Evolutionary conservation across 2,113 vertebrate genomes (phyloP), one percentile per base, ranked within the genome.

Genomic region (Rhinoderma darwinii): DNA sequence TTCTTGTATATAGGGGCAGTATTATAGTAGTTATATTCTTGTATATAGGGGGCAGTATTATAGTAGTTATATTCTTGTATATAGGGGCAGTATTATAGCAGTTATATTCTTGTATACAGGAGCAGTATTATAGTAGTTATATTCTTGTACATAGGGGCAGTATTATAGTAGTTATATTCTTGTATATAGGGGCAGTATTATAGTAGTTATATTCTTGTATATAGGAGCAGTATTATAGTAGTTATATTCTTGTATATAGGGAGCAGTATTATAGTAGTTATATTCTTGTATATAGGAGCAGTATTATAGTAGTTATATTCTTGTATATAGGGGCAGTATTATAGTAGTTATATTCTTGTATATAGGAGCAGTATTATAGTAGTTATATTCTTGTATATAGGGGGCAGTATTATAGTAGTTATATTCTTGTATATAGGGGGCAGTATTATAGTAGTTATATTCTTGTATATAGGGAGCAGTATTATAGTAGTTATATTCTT

Each of bases 281-380:
- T 32, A 30, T 14, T 30, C 27, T 15, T 66, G 27, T 66, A 15
- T 2, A 30, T 27, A 30, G n/a, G 61, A 4, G 2, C 12, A 66
- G 61, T 66, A 32, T 66, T 66, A 32, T 66, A 66, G 27, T 66
- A 32, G 61, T 66, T 66, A 66, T 32, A 66, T 66, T 66, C 61
- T 32, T 66, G 27, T 14, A 32, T 14, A 66, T 66, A 66, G 61
- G 61, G 12, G 4, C 61, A 66, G 61, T 32, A 66, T 66, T 66
- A 66, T 66, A 66, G 27, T 66, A 66, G 61, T 32, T 35, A 37
- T 70, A 70, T 66, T 32, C 27, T 30, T 66, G 61, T 2, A 66
- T n/a, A 61, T 61, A 27, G 54, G 2, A 12, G 25, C 59, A 61
- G 59, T 61, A 61, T 61, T 61, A 27, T 61, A 59, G 54, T 59